phyloP scores from a whole-genome alignment of 2,888 invertebrate genomes.

The Lamellibrachia columna region DNA sequence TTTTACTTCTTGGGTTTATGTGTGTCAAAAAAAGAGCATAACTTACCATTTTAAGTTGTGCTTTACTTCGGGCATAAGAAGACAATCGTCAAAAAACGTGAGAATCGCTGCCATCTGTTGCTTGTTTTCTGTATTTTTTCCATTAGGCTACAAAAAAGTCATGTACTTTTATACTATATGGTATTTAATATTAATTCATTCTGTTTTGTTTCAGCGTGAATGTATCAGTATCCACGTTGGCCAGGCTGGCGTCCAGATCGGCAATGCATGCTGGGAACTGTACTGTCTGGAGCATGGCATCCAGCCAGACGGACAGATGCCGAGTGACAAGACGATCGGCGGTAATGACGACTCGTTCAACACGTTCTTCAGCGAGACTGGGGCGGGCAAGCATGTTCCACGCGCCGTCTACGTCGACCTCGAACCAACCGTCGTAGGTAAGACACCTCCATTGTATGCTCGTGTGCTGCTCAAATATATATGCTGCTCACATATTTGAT shows the following conservation, averaged over 20 bases:
- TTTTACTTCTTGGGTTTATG: background rate
- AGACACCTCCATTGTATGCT: background rate
- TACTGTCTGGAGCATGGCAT: conserved; percentile 71
- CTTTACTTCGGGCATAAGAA: background rate
- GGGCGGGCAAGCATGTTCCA: conserved; percentile 94
- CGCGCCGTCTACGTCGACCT: conserved; percentile 91
- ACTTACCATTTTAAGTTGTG: background rate
- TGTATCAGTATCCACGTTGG: conserved; percentile 68
- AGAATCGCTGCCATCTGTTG: too few species aligned
- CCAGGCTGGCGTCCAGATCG: conserved; percentile 69
- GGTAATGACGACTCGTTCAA: conserved; percentile 87
- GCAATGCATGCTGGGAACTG: conserved; percentile 71
- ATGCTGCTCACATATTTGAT: too few species aligned
- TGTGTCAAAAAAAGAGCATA: background rate
- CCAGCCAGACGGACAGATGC: conserved; percentile 70
- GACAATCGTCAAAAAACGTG: too few species aligned
- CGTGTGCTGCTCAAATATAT: background rate
- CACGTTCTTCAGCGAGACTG: conserved; percentile 81
- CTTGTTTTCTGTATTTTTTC: background rate
- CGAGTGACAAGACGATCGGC: conserved; percentile 82
- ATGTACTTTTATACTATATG: background rate
- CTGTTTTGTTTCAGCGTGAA: conserved; percentile 65
- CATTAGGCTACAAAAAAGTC: background rate
- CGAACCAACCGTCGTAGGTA: conserved; percentile 89
- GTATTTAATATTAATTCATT: background rate